Percentiles rank a stretch among this genome's conserved stretches.
Conservation (phyloP, 2,888 invertebrate genomes). For the Ceramica pisi region DNA sequence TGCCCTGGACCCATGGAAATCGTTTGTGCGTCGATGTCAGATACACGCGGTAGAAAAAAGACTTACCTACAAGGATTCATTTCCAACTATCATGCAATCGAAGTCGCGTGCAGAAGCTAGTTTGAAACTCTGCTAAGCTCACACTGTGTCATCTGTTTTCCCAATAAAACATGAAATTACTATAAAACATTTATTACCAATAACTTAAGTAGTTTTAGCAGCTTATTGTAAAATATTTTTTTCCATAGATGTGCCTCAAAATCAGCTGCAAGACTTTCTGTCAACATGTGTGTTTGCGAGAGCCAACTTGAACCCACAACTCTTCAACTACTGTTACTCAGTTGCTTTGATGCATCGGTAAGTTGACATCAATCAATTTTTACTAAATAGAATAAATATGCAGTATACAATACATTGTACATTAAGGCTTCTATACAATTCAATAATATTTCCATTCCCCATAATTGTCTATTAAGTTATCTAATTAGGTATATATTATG, state of each 20-base stretch:
- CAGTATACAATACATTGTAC: neutral
- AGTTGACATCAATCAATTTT: constrained; percentile 25
- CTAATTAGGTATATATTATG: neutral
- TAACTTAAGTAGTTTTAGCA: constrained; percentile 40
- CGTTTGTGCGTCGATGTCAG: too few species aligned
- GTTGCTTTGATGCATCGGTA: constrained; percentile 94
- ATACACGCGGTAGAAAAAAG: too few species aligned
- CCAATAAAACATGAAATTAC: constrained; percentile 19
- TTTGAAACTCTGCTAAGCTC: neutral
- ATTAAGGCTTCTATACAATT: neutral
- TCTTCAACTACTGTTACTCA: constrained; percentile 95
- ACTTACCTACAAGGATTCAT: too few species aligned
- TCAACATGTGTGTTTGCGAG: constrained; percentile 93
- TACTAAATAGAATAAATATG: constrained; percentile 4
- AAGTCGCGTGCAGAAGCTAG: neutral
- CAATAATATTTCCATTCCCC: constrained; percentile 1
- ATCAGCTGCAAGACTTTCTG: constrained; percentile 91
- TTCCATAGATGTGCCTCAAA: constrained; percentile 79
- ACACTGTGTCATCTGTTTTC: neutral
- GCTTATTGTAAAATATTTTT: constrained; percentile 34
- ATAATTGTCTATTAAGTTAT: neutral
- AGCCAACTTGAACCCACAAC: constrained; percentile 94
- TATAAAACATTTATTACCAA: constrained; percentile 40
- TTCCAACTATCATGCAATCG: too few species aligned
- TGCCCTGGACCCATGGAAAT: too few species aligned